Base-by-base conservation (phyloP, 1,140 invertebrate genomes). In the Bombus waltoni region DNA sequence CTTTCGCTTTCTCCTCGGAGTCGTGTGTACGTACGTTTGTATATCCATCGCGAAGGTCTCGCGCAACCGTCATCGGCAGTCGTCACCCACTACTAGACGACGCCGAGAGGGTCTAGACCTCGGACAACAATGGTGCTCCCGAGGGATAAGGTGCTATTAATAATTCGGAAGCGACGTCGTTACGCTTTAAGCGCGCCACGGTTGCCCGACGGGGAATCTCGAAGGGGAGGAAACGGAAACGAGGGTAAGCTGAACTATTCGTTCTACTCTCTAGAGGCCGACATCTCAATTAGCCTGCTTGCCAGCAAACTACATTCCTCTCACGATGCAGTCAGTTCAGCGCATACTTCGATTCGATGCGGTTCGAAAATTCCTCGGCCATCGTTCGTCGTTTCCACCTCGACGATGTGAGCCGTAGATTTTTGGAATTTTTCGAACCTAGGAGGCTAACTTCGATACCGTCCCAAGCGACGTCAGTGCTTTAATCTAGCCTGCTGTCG, bases 251-350 rank as follows among this genome's bases (percentile, higher is more conserved):
- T 88, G 85, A 91, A 76, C 90, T 87, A 90, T 91, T 91, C 89
- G 87, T 80, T 90, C 82, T 81, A 71, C 59, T 87, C 90, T 87
- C 90, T n/a, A 35, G 87, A 71, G 89, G 74, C 78, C 87, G 78
- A 87, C 84, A 89, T 90, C 90, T 91, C 90, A 90, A 91, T 91
- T 91, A 91, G 90, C 90, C 71, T 57, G 87, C 65, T 85, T 71
- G 77, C 71, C 85, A 70, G 75, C 87, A 73, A 87, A 85, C 83
- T 85, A 77, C 81, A 81, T 87, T 85, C 89, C 82, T 88, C 73
- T 40, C 47, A 57, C 86, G 89, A 90, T 85, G 32, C 72, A 53
- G 5, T 18, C n/a, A 13, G 68, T 57, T 32, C 70, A 18, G 15
- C 2, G 32, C n/a, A 32, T 66, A 35, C n/a, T 66, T 66, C n/a